Conservation (phyloP, 2,888 invertebrate genomes). For the Oxytorus armatus region DNA sequence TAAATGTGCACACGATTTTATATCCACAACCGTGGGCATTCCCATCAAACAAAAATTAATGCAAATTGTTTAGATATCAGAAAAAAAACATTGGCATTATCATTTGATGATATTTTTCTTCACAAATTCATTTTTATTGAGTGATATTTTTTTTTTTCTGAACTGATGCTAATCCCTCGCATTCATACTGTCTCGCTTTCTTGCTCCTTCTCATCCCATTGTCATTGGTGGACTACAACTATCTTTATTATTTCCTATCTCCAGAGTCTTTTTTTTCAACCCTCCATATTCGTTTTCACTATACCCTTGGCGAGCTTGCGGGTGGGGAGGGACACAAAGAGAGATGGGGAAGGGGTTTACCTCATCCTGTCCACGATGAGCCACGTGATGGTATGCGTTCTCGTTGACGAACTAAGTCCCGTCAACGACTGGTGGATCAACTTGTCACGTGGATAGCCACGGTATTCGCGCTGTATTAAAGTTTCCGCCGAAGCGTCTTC, state of each 20-base stretch:
- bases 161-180: not conserved
- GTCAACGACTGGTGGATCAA: conserved; percentile 61
- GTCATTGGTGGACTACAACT: conserved; percentile 1
- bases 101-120: not conserved
- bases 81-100: not conserved
- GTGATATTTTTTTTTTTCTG: not conserved
- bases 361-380: conserved; percentile 23
- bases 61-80: not conserved
- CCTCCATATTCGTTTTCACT: not conserved
- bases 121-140: not conserved
- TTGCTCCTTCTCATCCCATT: not conserved
- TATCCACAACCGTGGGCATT: too few species aligned
- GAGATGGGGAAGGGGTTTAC: not conserved
- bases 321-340: too few species aligned
- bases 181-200: not conserved
- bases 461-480: conserved; percentile 49
- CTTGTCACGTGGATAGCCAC: conserved; percentile 52
- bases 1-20: too few species aligned
- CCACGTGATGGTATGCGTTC: conserved; percentile 1
- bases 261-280: not conserved
- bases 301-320: conserved; percentile 2
- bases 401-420: conserved; percentile 57
- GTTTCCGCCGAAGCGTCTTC: conserved; percentile 13
- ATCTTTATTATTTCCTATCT: conserved; percentile 4
- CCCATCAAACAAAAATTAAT: too few species aligned